These are phyloP conservation scores for Spatulosminthurus flaviceps DNA, from an alignment of 2,888 invertebrate genomes.

Conservation along the genomic window DNA sequence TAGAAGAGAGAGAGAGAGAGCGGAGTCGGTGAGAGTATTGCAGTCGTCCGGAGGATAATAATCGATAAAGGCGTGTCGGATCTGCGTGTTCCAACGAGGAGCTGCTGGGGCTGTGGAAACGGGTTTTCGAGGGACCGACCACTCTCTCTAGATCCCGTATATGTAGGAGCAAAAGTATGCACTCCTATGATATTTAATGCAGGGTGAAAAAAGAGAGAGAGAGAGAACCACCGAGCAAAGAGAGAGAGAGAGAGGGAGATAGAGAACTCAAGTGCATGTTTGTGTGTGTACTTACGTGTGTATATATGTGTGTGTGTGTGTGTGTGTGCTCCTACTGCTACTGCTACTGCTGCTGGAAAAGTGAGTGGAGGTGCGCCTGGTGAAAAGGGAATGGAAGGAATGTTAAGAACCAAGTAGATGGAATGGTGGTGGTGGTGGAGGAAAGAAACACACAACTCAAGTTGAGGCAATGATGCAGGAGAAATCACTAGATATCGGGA, in stretches of 20 bases:
- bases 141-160: neutral
- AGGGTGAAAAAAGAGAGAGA: neutral
- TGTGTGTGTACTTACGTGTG: no score
- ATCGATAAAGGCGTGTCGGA: constrained; percentile 58
- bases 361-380: constrained; percentile 41
- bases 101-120: constrained; percentile 38
- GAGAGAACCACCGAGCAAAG: neutral
- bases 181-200: neutral
- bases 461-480: constrained; percentile 47
- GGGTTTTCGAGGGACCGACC: constrained; percentile 24
- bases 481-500: constrained; percentile 46
- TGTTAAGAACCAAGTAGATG: constrained; percentile 25
- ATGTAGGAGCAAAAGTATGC: neutral
- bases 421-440: constrained; percentile 45
- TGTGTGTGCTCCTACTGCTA: neutral
- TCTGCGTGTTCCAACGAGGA: constrained; percentile 48
- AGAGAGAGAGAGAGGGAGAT: neutral
- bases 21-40: constrained; percentile 23
- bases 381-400: constrained; percentile 43
- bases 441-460: constrained; percentile 23
- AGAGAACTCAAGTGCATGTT: neutral
- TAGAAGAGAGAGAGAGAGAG: no score
- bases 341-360: neutral
- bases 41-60: constrained; percentile 43
- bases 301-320: neutral